Evolutionary conservation across 1,140 invertebrate species (phyloP), one percentile per base, ranked within the genome.

Genomic region (Pseudomyrmex cubaensis): DNA sequence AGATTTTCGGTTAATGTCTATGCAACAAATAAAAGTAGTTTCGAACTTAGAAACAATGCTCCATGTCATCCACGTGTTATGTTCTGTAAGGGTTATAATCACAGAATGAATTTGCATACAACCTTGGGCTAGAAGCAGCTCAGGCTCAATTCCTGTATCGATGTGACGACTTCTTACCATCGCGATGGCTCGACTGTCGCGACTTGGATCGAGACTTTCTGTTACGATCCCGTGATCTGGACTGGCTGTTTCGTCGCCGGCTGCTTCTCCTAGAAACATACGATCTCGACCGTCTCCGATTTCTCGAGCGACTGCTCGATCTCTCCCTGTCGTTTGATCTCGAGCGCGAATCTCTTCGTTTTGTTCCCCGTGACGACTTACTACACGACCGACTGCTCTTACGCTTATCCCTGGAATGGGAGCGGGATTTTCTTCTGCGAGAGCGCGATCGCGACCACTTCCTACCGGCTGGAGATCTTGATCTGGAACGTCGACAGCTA

Each of bases 131-230:
- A 75, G 82, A 73, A 86, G 88, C 64, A 74, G 86, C 20, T 83
- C 74, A 52, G 89, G 84, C 84, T 94, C 91, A 94, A 89, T 94
- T 92, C 91, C 91, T 92, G 93, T 94, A 94, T 77, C 93, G 93
- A 91, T 92, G 93, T 50, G 90, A 90, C 62, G 92, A 91, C 93
- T 93, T 94, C 92, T 94, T 94, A 94, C 93, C 93, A 85, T 94
- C 93, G 80, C 93, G 93, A 90, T 94, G 91, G 73, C 89, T 90
- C 69, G 92, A 90, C 52, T 90, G 88, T 63, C 89, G 87, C 22
- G 92, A 90, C 61, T 90, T 92, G 22, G 93, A 91, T 85, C 92
- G 85, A 20, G 92, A 91, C 66, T 90, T 90, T 85, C 90, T 89
- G 22, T n/a, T 77, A 35, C 88, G 86, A 63, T 91, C 90, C 56